Evolutionary conservation across 2,797 vertebrate genomes (phyloP), one percentile per base, ranked within the genome.

Genomic region (Taeniopygia guttata): DNA sequence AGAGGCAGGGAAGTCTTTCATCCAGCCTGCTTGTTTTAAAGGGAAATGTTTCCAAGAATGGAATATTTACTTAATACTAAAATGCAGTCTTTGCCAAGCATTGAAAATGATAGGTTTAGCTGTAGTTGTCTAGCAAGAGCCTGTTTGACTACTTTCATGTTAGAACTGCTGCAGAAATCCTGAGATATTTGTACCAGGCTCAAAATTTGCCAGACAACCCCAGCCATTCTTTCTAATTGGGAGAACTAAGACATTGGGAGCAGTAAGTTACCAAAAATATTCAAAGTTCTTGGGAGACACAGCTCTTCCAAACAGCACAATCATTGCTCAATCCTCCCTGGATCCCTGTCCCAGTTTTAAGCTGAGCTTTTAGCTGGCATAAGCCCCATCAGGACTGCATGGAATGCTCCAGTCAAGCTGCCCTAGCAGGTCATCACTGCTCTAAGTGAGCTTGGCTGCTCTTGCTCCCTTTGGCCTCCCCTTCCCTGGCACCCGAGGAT

Each of bases 1-100:
- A 93, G 52, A 77, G 26, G 20, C 52, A 79, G 67, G 70, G 56
- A 87, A 95, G 25, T 13, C 70, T 94, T 95, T 94, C 52, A 93
- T 94, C 77, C 80, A 70, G 63, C 10, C 52, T 77, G 59, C 38
- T 76, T 67, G 10, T 70, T 91, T 90, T 29, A 82, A 84, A 93
- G 52, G 59, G 67, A 90, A 93, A 67, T 49, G 27, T 27, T 73
- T 91, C 77, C 59, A 82, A 87, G 84, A 89, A 76, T 18, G 27
- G 59, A 60, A 26, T 91, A 76, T 93, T 94, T 93, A 63, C 10
- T 76, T 70, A 74, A 59, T 49, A 63, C 40, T 87, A 43, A 78
- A 84, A 32, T 42, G 13, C 45, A 78, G n/a, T 36, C 40, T 73
- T 72, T 86, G 58, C 73, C 76, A 88, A 79, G 55, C 21, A 25